These are phyloP conservation scores for Periophthalmodon schlosseri DNA, from an alignment of 2,113 vertebrate species.

Conservation along the genomic window DNA sequence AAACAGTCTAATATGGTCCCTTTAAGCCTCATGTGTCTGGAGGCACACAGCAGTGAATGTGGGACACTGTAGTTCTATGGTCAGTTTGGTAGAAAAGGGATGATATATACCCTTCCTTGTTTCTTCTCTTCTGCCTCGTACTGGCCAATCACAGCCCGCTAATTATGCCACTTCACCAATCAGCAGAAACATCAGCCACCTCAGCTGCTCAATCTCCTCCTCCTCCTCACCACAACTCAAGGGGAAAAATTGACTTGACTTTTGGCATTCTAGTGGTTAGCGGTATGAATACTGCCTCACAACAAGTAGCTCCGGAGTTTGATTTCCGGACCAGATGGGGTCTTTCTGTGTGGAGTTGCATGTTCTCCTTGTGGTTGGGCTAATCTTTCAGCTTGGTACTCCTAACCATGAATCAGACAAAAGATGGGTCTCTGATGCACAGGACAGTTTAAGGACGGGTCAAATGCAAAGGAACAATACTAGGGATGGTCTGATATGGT, in stretches of 20 bases:
- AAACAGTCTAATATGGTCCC: no score
- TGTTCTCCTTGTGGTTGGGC: not conserved
- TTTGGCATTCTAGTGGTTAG: not conserved
- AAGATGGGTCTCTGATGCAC: no score
- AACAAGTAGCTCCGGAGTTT: not conserved
- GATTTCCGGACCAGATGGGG: not conserved
- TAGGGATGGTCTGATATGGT: no score
- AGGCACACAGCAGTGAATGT: conserved; percentile 1
- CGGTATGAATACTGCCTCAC: no score
- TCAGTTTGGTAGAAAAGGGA: not conserved
- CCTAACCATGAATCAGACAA: no score
- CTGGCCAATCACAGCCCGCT: not conserved
- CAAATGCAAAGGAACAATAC: no score
- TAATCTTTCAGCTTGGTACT: no score
- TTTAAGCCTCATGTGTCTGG: conserved; percentile 6
- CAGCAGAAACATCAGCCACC: not conserved
- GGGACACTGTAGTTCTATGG: not conserved
- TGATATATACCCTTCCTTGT: not conserved
- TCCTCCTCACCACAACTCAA: not conserved
- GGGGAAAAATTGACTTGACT: not conserved
- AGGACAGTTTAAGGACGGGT: no score
- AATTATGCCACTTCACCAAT: not conserved
- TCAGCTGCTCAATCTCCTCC: not conserved
- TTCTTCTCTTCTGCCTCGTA: not conserved
- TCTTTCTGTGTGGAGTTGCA: not conserved